Evolutionary conservation across 53 echinoderm and acorn worm species (phyloP).

Genomic region (Luidia sarsii): DNA sequence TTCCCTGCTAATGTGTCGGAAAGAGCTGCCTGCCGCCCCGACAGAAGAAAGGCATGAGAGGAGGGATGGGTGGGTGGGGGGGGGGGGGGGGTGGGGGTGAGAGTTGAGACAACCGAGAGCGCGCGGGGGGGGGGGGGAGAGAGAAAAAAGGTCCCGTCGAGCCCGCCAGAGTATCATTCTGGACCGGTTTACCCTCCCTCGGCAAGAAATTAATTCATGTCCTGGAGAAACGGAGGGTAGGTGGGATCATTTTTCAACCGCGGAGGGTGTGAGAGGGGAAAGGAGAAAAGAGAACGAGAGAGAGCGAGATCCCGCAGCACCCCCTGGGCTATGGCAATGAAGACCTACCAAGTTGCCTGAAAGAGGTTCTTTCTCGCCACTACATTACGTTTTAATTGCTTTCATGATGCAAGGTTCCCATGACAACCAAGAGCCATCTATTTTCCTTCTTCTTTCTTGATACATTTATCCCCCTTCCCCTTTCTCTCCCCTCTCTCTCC

Average conservation of each 20-base stretch:
- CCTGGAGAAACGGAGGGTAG: slow-evolving; percentile 12
- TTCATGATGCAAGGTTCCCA: slow-evolving; percentile 21
- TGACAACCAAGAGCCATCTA: slow-evolving; percentile 16
- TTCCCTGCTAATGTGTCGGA: no score
- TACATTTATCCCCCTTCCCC: slow-evolving; percentile 7
- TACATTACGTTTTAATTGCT: slow-evolving; percentile 31
- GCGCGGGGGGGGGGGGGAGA: no score
- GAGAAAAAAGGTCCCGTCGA: no score
- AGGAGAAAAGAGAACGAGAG: background rate
- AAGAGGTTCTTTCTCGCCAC: background rate
- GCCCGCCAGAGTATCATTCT: background rate
- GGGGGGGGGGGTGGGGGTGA: no score
- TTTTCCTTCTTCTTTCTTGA: slow-evolving; percentile 14
- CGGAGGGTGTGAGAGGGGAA: no score
- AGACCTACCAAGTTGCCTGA: background rate
- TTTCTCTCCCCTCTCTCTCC: no score
- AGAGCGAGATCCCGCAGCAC: no score
- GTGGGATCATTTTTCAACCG: slow-evolving; percentile 7
- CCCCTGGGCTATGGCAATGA: background rate
- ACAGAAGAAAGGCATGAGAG: no score
- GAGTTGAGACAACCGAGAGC: no score
- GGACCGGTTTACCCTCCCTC: background rate
- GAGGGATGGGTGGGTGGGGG: no score
- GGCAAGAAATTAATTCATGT: slow-evolving; percentile 35
- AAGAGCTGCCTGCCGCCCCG: no score